Conservation (phyloP, 2,113 vertebrate species). For the Plectropomus leopardus region DNA sequence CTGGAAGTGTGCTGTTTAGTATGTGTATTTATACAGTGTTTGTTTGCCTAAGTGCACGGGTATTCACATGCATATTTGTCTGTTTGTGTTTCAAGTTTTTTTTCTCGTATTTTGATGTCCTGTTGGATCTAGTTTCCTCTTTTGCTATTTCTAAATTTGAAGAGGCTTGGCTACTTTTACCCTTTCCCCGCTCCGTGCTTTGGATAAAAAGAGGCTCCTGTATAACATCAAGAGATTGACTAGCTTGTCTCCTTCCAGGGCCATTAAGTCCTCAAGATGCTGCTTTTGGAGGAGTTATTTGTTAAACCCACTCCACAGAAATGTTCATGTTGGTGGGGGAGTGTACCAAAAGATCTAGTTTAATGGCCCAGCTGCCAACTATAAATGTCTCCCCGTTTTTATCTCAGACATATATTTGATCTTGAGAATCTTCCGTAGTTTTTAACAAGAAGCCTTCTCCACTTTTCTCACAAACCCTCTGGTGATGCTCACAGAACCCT, state of each 20-base stretch:
- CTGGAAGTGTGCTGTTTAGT: slow-evolving; percentile 60
- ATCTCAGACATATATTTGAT: slow-evolving; percentile 66
- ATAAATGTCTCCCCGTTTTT: slow-evolving; percentile 65
- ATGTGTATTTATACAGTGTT: slow-evolving; percentile 41
- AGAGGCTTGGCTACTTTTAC: slow-evolving; percentile 5
- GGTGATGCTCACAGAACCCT: slow-evolving; percentile 28
- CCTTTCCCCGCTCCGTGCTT: background rate
- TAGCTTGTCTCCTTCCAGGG: slow-evolving; percentile 49
- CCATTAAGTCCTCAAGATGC: slow-evolving; percentile 64
- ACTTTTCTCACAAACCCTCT: slow-evolving; percentile 26
- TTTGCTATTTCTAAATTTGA: slow-evolving; percentile 11
- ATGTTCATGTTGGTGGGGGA: slow-evolving; percentile 47
- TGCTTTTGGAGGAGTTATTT: slow-evolving; percentile 62
- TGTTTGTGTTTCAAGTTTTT: slow-evolving; percentile 2
- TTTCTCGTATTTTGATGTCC: slow-evolving; percentile 18
- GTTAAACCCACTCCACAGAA: slow-evolving; percentile 60
- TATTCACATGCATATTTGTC: slow-evolving; percentile 39
- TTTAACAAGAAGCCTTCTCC: slow-evolving; percentile 42
- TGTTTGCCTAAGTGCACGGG: slow-evolving; percentile 29
- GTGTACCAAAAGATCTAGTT: slow-evolving; percentile 48
- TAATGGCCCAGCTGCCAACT: slow-evolving; percentile 66
- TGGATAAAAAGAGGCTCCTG: slow-evolving; percentile 43
- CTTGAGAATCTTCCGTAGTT: slow-evolving; percentile 41
- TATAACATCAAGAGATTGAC: slow-evolving; percentile 57
- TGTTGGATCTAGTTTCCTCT: slow-evolving; percentile 34